Evolutionary conservation across 1,140 invertebrate genomes (phyloP), one percentile per base, ranked within the genome.

Genomic region (Trichomalopsis sarcophagae): DNA sequence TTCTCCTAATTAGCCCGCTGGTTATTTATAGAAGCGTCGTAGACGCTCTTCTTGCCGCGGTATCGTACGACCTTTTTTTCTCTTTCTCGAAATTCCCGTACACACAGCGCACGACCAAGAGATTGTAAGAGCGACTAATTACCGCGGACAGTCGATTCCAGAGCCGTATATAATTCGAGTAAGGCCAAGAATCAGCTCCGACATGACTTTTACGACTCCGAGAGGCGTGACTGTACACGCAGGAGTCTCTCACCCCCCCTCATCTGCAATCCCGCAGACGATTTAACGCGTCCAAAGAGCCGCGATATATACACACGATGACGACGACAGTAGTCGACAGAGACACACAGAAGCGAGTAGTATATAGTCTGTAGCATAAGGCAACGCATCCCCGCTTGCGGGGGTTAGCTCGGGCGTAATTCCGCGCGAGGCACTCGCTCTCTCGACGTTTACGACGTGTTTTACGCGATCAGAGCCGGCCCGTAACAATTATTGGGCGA

Each of bases 401-500:
- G 68, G 76, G 84, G 36, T 80, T 27, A 88, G 87, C 87, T 89
- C 89, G 88, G 87, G 88, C 89, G 89, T 91, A 91, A 91, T 92
- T 91, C 89, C 87, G 86, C 84, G 86, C 44, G 55, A 17, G 68
- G 68, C 23, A 71, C 68, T 86, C 84, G 89, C 86, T 91, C 89
- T 90, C 91, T 89, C 89, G 91, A 92, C 92, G 87, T 93, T 93
- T 93, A 93, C 92, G 92, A 93, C 90, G 92, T 93, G 92, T 93
- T 93, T 93, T 93, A 93, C 92, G 91, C 91, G 92, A 93, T 93
- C 92, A 92, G 89, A 92, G 91, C 91, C 89, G 90, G 89, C 90
- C 90, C 91, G 91, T 93, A 92, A 92, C 92, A 92, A 93, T 93
- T 92, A 92, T 93, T 92, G 91, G 90, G 81, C 92, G 91, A 92